Percentiles rank a stretch among this genome's conserved stretches.
Conservation (phyloP, 2,888 invertebrate species). For the Phyto melanocephala region DNA sequence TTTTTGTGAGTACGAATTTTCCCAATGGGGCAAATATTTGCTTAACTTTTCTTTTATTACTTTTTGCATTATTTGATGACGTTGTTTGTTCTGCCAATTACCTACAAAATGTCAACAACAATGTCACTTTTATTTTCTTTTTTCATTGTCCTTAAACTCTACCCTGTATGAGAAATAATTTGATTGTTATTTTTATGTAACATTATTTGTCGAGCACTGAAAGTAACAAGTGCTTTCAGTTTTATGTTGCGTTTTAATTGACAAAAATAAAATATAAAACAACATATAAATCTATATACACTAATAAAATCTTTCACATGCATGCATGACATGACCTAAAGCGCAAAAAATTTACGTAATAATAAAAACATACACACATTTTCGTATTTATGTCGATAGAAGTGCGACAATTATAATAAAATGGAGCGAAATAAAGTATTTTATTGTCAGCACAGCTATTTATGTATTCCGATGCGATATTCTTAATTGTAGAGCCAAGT, state of each 20-base stretch:
- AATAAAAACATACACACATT: too few species aligned
- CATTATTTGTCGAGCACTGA: not conserved
- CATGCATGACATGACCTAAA: not conserved
- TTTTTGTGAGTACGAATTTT: too few species aligned
- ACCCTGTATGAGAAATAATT: not conserved
- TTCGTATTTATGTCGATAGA: too few species aligned
- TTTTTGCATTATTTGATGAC: too few species aligned
- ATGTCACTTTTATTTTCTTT: not conserved
- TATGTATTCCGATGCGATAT: too few species aligned
- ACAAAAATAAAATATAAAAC: not conserved
- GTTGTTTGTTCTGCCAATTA: constrained; percentile 33
- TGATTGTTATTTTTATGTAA: constrained; percentile 21
- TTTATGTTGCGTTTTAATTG: constrained; percentile 17
- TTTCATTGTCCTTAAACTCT: not conserved
- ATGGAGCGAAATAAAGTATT: too few species aligned
- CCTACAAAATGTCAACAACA: not conserved
- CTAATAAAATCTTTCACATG: not conserved
- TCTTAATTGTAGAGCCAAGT: too few species aligned
- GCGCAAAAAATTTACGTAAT: not conserved
- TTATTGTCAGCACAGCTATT: too few species aligned
- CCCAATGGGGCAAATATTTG: too few species aligned
- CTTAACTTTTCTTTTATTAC: too few species aligned
- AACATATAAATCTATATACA: not conserved
- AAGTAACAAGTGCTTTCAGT: constrained; percentile 28
- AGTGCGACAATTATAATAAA: too few species aligned